Evolutionary conservation across 2,113 vertebrate genomes (phyloP), one percentile per base, ranked within the genome.

Genomic region (Mola mola): DNA sequence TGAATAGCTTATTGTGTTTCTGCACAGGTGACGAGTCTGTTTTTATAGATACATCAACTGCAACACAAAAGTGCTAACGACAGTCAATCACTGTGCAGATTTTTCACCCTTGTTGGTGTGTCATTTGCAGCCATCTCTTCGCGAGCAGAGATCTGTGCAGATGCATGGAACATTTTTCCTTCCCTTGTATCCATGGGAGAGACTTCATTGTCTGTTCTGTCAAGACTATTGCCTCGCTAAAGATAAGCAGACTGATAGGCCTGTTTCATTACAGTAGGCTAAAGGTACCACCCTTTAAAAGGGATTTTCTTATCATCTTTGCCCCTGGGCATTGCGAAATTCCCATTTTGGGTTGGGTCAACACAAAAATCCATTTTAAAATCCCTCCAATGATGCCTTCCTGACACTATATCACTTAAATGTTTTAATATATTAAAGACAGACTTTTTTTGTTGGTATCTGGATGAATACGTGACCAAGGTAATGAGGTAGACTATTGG

Each of bases 201-300:
- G 62, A 67, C 78, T 75, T 31, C 16, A 74, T 83, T 88, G 70
- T 79, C 55, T 33, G 25, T 62, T 56, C 61, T 70, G 58, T 77
- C 58, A 60, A 49, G 72, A 70, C 49, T 72, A 87, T 82, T 81
- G 78, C 79, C 58, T 66, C 77, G 75, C 72, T 83, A 82, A 87
- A 89, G 86, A 89, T 89, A 84, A 83, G 72, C 64, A 37, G 33
- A 55, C 50, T 64, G 82, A 90, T 89, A 82, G 57, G 17, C 20
- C 42, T 44, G 21, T 58, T 65, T 53, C 64, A 77, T 58, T 57
- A 79, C 70, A 67, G 75, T 72, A 47, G 49, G 76, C 48, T 63
- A 34, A 85, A 85, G 62, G 66, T 72, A 61, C 53, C 44, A 70
- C 36, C 25, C 22, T 25, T n/a, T 64, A 29, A 65, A 47, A 56